Conservation (phyloP, 2,797 vertebrate species). For the Anguilla marmorata region DNA sequence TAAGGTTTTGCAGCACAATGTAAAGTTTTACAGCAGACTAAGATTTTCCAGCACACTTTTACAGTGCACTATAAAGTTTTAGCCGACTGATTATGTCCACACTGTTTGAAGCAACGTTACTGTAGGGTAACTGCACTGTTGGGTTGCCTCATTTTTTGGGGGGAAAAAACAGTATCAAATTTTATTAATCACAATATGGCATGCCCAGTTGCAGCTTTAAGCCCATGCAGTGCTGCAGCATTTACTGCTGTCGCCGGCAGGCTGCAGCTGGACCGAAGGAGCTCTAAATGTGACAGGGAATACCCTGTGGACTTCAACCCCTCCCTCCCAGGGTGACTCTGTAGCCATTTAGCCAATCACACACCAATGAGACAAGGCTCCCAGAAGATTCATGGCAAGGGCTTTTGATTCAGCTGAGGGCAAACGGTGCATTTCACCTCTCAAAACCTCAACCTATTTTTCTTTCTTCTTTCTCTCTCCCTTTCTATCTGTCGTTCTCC, state of each 20-base stretch:
- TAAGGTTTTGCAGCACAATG: not conserved
- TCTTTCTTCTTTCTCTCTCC: not conserved
- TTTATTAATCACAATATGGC: no score
- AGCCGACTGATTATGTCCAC: not conserved
- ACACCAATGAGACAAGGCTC: not conserved
- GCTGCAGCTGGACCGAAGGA: not conserved
- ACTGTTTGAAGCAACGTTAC: not conserved
- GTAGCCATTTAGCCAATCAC: not conserved
- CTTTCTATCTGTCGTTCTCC: not conserved
- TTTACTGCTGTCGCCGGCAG: not conserved
- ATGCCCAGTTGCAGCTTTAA: not conserved
- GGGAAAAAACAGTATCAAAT: no score
- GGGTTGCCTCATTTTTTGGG: no score
- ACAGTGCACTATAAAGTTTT: not conserved
- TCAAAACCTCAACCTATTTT: not conserved
- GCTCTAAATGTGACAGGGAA: not conserved
- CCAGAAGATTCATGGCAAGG: not conserved
- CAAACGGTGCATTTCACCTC: not conserved
- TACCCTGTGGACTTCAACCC: not conserved
- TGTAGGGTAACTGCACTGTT: not conserved
- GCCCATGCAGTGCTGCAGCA: not conserved
- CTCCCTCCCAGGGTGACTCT: not conserved
- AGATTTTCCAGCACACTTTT: not conserved
- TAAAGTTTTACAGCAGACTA: not conserved
- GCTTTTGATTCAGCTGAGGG: slow-evolving; percentile 1